Conservation (phyloP, 2,888 invertebrate genomes). For the Crepidodera aurea region DNA sequence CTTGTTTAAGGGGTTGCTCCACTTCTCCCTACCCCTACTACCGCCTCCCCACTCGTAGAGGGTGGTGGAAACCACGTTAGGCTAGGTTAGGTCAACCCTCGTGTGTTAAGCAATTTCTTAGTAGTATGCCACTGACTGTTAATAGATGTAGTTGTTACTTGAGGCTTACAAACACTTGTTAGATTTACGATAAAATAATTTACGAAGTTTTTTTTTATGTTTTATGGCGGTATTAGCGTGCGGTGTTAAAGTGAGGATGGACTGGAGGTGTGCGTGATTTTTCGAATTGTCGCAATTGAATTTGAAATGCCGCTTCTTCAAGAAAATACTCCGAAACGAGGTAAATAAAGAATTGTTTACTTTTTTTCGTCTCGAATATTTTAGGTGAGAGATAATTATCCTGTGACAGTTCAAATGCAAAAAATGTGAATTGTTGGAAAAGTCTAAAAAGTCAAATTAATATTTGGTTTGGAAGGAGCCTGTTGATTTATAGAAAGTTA, state of each 20-base stretch:
- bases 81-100: slow-evolving; percentile 62
- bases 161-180: slow-evolving; percentile 32
- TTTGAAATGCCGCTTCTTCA: slow-evolving; percentile 58
- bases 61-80: slow-evolving; percentile 59
- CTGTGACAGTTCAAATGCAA: too few species aligned
- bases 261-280: slow-evolving; percentile 39
- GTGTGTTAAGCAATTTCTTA: slow-evolving; percentile 53
- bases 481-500: too few species aligned
- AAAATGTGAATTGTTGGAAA: too few species aligned
- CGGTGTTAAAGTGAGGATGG: slow-evolving; percentile 38
- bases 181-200: slow-evolving; percentile 9
- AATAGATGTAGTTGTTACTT: slow-evolving; percentile 48
- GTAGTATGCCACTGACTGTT: slow-evolving; percentile 56
- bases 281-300: slow-evolving; percentile 34
- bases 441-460: too few species aligned
- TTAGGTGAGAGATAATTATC: too few species aligned
- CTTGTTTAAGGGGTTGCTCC: slow-evolving; percentile 46
- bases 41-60: slow-evolving; percentile 47
- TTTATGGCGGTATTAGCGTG: slow-evolving; percentile 18
- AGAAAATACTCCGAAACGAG: slow-evolving; percentile 59
- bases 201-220: slow-evolving; percentile 6
- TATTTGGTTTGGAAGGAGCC: too few species aligned
- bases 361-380: too few species aligned
- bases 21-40: slow-evolving; percentile 54
- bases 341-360: slow-evolving; percentile 45